These are phyloP conservation scores for Xestia ashworthii DNA, from an alignment of 2,888 invertebrate species.

Conservation along the genomic window DNA sequence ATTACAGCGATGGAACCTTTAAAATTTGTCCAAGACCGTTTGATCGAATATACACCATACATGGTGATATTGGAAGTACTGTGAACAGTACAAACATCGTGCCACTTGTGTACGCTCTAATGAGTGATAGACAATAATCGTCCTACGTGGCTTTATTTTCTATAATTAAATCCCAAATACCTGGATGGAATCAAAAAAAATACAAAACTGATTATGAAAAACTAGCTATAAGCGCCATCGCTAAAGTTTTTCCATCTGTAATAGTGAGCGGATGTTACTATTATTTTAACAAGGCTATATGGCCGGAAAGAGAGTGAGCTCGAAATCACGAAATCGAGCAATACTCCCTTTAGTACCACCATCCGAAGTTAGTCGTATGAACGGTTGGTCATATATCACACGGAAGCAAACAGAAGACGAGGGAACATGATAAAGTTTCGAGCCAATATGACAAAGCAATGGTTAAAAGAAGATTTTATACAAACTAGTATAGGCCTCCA, in stretches of 20 bases:
- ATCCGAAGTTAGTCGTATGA: no score
- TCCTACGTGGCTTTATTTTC: slow-evolving; percentile 10
- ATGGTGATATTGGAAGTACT: slow-evolving; percentile 13
- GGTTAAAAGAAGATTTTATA: no score
- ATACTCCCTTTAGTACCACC: background rate
- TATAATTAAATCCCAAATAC: background rate
- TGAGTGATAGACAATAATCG: slow-evolving; percentile 13
- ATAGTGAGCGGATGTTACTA: slow-evolving; percentile 3
- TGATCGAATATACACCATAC: slow-evolving; percentile 1
- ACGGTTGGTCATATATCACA: no score
- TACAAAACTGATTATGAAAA: slow-evolving; percentile 2
- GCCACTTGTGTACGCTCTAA: slow-evolving; percentile 33
- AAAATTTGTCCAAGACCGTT: slow-evolving; percentile 9
- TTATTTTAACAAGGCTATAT: background rate
- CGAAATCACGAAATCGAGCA: background rate
- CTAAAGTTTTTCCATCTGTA: slow-evolving; percentile 15
- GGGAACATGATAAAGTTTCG: no score
- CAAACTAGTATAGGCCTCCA: no score
- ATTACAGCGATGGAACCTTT: slow-evolving; percentile 13
- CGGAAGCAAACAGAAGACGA: no score
- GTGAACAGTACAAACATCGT: slow-evolving; percentile 23
- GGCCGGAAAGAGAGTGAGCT: background rate
- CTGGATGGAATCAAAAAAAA: background rate
- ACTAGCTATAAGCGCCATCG: background rate
- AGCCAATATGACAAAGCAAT: no score